Percentiles rank a stretch among this genome's conserved stretches.
Conservation (phyloP, 2,797 vertebrate species). For the Peromyscus aztecus region DNA sequence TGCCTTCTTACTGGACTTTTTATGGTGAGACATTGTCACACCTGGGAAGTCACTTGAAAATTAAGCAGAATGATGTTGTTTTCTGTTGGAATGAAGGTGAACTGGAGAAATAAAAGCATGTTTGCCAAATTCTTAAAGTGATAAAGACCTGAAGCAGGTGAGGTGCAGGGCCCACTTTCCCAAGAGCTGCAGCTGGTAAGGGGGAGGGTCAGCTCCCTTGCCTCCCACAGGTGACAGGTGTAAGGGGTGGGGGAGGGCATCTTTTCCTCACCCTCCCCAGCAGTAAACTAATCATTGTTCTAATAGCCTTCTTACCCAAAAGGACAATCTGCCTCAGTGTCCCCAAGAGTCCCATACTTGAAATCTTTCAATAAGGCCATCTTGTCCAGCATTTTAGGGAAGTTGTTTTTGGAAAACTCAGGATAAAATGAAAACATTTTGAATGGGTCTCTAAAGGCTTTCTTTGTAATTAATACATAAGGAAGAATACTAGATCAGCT, state of each 20-base stretch:
- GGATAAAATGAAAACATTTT: not conserved
- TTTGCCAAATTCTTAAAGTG: slow-evolving; percentile 38
- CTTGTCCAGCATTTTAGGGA: not conserved
- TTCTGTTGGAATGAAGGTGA: slow-evolving; percentile 27
- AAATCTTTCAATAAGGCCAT: not conserved
- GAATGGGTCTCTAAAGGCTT: not conserved
- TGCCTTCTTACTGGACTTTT: slow-evolving; percentile 34
- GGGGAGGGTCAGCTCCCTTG: not conserved
- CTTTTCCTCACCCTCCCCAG: not conserved
- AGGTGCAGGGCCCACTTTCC: not conserved
- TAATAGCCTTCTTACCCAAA: not conserved
- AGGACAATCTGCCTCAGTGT: not conserved
- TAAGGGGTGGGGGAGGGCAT: not conserved
- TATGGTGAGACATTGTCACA: slow-evolving; percentile 6
- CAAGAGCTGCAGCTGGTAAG: not conserved
- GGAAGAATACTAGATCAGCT: not conserved
- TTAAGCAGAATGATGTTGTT: slow-evolving; percentile 17
- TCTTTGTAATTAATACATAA: not conserved
- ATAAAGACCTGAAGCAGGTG: not conserved
- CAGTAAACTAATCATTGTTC: not conserved
- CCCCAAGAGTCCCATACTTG: not conserved
- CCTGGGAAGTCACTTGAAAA: slow-evolving; percentile 58
- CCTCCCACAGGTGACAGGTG: not conserved
- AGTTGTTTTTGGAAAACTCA: not conserved
- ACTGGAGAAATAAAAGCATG: not conserved